Evolutionary conservation across 2,888 invertebrate genomes (phyloP).

Genomic region (Erebia aethiops): DNA sequence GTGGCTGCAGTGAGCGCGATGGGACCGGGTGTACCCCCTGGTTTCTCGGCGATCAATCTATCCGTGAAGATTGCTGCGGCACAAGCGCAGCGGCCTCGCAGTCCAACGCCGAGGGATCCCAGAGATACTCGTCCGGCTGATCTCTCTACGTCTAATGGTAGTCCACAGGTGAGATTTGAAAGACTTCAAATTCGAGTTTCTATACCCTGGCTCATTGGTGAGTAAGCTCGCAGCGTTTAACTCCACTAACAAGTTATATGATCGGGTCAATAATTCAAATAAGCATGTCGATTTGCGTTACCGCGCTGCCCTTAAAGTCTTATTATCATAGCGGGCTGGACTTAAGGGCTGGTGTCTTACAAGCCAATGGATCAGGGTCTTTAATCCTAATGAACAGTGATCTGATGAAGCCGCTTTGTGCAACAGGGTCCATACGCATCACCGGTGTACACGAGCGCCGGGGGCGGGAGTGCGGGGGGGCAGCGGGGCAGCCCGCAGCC

Average conservation of each 20-base stretch:
- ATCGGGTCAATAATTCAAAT: not conserved
- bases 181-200: conserved; percentile 10
- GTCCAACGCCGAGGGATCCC: conserved; percentile 89
- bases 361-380: conserved; percentile 29
- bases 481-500: conserved; percentile 92
- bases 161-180: conserved; percentile 88
- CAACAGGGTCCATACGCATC: conserved; percentile 89
- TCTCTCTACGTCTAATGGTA: conserved; percentile 93
- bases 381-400: conserved; percentile 27
- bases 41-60: conserved; percentile 91
- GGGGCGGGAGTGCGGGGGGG: conserved; percentile 87
- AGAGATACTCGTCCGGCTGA: conserved; percentile 92
- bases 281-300: not conserved
- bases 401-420: conserved; percentile 60
- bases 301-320: not conserved
- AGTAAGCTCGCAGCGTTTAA: not conserved
- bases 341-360: not conserved
- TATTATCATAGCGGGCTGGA: not conserved
- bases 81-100: conserved; percentile 87
- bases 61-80: conserved; percentile 93
- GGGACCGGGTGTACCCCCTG: conserved; percentile 87
- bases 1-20: conserved; percentile 85
- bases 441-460: conserved; percentile 89
- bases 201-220: conserved; percentile 17
- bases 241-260: not conserved